Conservation (phyloP, 2,888 invertebrate species). For the Criorhina ranunculi region DNA sequence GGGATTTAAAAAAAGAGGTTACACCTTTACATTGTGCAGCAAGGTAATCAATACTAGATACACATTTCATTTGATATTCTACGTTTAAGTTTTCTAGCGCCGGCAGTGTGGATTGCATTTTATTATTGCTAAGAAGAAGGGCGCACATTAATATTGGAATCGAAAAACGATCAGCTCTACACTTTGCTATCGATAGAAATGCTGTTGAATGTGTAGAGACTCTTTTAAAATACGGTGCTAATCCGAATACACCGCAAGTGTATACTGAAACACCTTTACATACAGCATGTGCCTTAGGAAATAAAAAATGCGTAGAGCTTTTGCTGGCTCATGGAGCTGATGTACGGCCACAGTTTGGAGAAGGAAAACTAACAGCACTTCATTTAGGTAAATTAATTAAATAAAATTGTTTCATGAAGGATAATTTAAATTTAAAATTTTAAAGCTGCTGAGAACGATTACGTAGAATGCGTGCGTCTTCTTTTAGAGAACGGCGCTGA, state of each 20-base stretch:
- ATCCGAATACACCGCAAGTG: slow-evolving; percentile 93
- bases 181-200: slow-evolving; percentile 93
- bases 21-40: slow-evolving; percentile 93
- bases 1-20: slow-evolving; percentile 89
- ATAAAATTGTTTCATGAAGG: background rate
- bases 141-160: slow-evolving; percentile 93
- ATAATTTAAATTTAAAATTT: background rate
- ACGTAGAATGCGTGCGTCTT: slow-evolving; percentile 90
- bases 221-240: slow-evolving; percentile 91
- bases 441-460: slow-evolving; percentile 93
- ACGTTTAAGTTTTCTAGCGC: slow-evolving; percentile 78
- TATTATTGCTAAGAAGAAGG: slow-evolving; percentile 88
- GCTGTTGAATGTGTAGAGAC: slow-evolving; percentile 90
- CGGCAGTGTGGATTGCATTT: slow-evolving; percentile 84
- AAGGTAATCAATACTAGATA: slow-evolving; percentile 83
- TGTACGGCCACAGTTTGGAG: slow-evolving; percentile 90
- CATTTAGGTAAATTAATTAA: slow-evolving; percentile 87
- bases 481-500: slow-evolving; percentile 91
- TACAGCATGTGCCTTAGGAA: slow-evolving; percentile 91
- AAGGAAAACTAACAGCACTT: slow-evolving; percentile 90
- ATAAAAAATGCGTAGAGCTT: slow-evolving; percentile 88
- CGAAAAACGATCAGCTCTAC: slow-evolving; percentile 90
- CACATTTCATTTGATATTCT: background rate
- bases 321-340: slow-evolving; percentile 92
- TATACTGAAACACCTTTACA: slow-evolving; percentile 94